Conservation (phyloP, 2,113 vertebrate species). For the Carettochelys insculpta region DNA sequence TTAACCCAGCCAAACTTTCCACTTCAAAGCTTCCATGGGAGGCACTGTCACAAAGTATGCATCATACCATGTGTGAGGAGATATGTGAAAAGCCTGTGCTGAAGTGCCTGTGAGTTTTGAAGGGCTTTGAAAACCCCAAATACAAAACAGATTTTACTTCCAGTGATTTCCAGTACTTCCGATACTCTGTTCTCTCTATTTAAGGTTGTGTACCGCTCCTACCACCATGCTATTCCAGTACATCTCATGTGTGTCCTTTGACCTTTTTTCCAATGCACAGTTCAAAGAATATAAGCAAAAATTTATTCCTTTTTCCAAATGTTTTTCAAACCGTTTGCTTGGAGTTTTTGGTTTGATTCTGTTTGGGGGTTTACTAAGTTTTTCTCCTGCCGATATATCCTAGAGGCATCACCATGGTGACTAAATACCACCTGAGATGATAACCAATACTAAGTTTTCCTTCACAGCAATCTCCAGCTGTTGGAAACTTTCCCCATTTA, state of each 20-base stretch:
- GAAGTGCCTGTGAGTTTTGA: not conserved
- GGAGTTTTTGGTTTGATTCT: not conserved
- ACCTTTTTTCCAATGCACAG: not conserved
- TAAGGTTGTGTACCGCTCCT: not conserved
- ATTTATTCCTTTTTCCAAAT: not conserved
- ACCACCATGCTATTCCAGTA: not conserved
- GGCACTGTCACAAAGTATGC: not conserved
- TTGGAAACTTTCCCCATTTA: slow-evolving; percentile 71
- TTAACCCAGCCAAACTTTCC: not conserved
- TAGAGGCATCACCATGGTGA: slow-evolving; percentile 63
- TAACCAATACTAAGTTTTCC: slow-evolving; percentile 69
- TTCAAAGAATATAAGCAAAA: slow-evolving; percentile 14
- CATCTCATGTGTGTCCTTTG: not conserved
- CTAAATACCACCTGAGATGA: slow-evolving; percentile 69
- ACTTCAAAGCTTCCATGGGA: not conserved
- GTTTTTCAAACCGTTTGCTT: slow-evolving; percentile 23
- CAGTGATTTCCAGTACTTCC: not conserved
- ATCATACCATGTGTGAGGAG: rapidly evolving
- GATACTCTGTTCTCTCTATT: not conserved
- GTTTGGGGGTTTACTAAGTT: not conserved
- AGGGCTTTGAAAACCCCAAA: not conserved
- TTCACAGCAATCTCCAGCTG: slow-evolving; percentile 66
- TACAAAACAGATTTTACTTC: not conserved
- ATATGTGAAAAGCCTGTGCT: not conserved
- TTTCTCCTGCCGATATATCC: not conserved